Evolutionary conservation across 2,797 vertebrate species (phyloP), one percentile per base, ranked within the genome.

Genomic region (Chaenodraco wilsoni): DNA sequence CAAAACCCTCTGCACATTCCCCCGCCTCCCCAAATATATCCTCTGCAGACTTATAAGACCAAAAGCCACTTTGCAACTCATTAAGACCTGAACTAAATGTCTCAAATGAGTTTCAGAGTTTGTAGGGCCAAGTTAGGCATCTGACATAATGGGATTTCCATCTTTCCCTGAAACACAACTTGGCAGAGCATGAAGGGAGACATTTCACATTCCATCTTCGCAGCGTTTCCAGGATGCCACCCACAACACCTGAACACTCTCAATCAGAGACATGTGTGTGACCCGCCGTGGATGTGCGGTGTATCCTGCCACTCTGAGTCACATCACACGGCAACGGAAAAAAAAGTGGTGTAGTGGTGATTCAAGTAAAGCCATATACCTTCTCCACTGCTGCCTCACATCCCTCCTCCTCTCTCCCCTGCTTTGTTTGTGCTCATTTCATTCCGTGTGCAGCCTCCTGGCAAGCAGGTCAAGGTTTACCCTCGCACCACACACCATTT

Each of bases 381-480:
- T 86, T 81, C 73, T 85, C 79, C 79, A 31, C 67, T 65, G 62
- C 74, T 81, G 74, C 72, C 79, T 77, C 71, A 76, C 81, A 87
- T 60, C 69, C 84, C 84, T 74, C 79, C 71, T 62, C 72, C 61
- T 65, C 66, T 62, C 73, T 74, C 79, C 64, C 75, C 74, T 61
- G 86, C 88, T 91, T 92, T 93, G 79, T 90, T 93, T 93, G 87
- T 92, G 89, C 91, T 93, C 89, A 93, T 93, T 93, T 92, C 85
- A 92, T 92, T 91, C 88, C 63, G 88, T 89, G 90, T 88, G 86
- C 90, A 91, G 92, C 95, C 93, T 95, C 95, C 93, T 93, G 96
- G 95, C 96, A 96, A 95, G 94, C 96, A 96, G 96, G 96, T 97
- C 96, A 97, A 96, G 95, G 95, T 96, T 97, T 96, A 95, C 96